These are phyloP conservation scores for Taphrorychus bicolor DNA, from an alignment of 2,888 invertebrate species.

Conservation along the genomic window DNA sequence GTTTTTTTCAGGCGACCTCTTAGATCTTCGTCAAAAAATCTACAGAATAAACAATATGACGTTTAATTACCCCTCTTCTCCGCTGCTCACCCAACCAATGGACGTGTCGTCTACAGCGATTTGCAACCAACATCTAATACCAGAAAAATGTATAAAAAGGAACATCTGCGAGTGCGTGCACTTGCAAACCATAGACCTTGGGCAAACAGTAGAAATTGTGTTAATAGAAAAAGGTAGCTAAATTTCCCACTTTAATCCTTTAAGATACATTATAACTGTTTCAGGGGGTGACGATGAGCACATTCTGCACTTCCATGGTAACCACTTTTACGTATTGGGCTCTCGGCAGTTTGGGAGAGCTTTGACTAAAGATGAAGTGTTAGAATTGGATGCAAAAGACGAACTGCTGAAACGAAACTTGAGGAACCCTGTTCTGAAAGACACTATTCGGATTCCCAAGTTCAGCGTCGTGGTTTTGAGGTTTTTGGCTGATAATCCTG, in stretches of 20 bases:
- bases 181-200: constrained; percentile 70
- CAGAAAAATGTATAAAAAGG: constrained; percentile 54
- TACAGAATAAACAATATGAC: constrained; percentile 72
- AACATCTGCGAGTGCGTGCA: constrained; percentile 76
- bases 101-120: constrained; percentile 66
- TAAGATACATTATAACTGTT: not conserved
- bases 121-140: constrained; percentile 59
- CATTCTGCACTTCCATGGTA: constrained; percentile 79
- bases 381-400: constrained; percentile 64
- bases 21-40: constrained; percentile 43
- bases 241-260: not conserved
- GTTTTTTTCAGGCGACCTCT: not conserved
- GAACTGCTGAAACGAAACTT: constrained; percentile 67
- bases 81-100: constrained; percentile 74
- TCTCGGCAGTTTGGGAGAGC: constrained; percentile 64
- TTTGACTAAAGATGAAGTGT: constrained; percentile 63
- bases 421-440: constrained; percentile 70
- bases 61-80: constrained; percentile 78
- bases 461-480: constrained; percentile 73
- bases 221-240: constrained; percentile 76
- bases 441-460: constrained; percentile 76
- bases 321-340: constrained; percentile 74
- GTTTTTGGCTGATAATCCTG: constrained; percentile 79
- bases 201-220: constrained; percentile 75
- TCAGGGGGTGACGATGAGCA: constrained; percentile 71